Evolutionary conservation across 1,140 invertebrate genomes (phyloP).

Genomic region (Thalassaphorura encarpata): DNA sequence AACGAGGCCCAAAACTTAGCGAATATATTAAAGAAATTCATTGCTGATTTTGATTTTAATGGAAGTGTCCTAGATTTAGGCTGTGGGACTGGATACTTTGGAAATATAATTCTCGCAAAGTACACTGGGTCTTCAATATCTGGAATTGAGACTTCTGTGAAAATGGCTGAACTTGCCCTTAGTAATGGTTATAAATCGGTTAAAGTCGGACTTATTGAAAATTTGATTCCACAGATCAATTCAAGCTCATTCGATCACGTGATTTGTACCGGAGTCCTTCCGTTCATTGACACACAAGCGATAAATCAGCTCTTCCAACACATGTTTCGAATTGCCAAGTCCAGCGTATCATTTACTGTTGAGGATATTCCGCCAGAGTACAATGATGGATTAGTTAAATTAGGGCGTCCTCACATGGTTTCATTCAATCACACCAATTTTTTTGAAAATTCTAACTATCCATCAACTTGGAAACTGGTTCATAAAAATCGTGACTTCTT

Average conservation of each 20-base stretch:
- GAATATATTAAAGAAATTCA: neutral
- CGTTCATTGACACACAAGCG: neutral
- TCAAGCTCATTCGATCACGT: too few relatives aligned
- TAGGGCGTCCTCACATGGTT: neutral
- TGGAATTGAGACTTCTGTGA: too few relatives aligned
- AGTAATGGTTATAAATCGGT: too few relatives aligned
- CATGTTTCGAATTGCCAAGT: neutral
- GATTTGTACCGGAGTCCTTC: neutral
- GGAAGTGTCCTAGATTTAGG: neutral
- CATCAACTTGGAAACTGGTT: neutral
- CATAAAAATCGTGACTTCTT: neutral
- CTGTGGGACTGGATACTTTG: neutral
- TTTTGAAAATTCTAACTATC: neutral
- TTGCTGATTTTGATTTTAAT: neutral
- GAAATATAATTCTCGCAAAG: neutral
- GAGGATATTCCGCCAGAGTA: neutral
- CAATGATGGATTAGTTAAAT: neutral
- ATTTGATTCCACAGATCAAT: too few relatives aligned
- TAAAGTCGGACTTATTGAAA: too few relatives aligned
- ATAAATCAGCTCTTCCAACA: neutral
- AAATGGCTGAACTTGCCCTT: too few relatives aligned
- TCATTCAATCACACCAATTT: neutral
- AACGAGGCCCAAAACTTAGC: too few relatives aligned
- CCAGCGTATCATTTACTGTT: neutral
- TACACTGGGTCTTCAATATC: too few relatives aligned